These are phyloP conservation scores for Callyntrura sp. DNA, from an alignment of 2,888 invertebrate genomes.

Conservation along the genomic window DNA sequence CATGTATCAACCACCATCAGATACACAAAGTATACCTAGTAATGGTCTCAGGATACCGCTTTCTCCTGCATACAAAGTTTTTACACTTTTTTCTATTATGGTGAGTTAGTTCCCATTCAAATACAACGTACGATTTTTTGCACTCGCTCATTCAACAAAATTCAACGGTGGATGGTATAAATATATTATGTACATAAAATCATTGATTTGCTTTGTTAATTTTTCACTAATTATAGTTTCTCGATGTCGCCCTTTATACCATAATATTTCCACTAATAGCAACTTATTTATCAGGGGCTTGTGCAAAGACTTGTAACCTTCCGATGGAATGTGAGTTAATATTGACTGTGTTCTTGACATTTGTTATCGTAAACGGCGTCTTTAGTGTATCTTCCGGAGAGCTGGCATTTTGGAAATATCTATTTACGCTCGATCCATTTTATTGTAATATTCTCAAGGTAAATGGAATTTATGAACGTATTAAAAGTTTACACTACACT, in stretches of 20 bases:
- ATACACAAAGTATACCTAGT: too few relatives aligned
- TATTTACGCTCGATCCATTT: conserved; percentile 25
- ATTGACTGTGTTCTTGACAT: conserved; percentile 5
- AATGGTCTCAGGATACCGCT: background rate
- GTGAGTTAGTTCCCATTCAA: background rate
- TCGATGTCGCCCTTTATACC: conserved; percentile 1
- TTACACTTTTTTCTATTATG: background rate
- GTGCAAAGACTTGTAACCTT: background rate
- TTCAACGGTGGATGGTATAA: too few relatives aligned
- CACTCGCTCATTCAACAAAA: too few relatives aligned
- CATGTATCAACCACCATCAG: too few relatives aligned
- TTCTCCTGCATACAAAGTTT: background rate
- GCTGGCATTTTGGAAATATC: conserved; percentile 23
- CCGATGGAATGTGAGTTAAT: background rate
- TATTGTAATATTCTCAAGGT: background rate
- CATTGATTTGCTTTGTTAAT: background rate
- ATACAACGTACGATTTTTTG: too few relatives aligned
- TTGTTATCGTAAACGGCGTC: background rate
- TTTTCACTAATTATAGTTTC: background rate
- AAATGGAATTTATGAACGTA: background rate
- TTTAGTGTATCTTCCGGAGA: conserved; percentile 4
- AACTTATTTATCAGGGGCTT: conserved; percentile 19
- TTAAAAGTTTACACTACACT: too few relatives aligned
- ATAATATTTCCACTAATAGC: conserved; percentile 1
- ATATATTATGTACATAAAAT: too few relatives aligned